Base-by-base conservation (phyloP, 2,888 invertebrate species). In the Neocrepidodera transversa region DNA sequence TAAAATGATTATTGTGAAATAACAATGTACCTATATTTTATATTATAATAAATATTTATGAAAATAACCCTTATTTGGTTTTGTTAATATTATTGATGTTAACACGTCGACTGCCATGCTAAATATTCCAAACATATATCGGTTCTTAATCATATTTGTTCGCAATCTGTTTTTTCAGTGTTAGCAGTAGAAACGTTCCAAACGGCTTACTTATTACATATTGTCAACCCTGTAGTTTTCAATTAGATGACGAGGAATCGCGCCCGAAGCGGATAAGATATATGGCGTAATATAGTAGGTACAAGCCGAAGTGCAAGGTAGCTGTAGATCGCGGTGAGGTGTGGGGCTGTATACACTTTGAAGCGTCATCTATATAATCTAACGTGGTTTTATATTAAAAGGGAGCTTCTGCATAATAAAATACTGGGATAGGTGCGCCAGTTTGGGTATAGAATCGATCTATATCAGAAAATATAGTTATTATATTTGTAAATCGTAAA, bases 341-440 rank as follows among this genome's bases (percentile, higher is more conserved):
- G 20, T 23, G 14, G 13, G 42, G 42, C n/a, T 40, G 23, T 20
- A 42, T 42, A 42, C 42, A 42, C 42, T 42, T 42, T n/a, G 16
- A 18, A 11, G 20, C 45, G 26, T 54, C 35, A 36, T 23, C 26
- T 40, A 42, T 52, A 40, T 52, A 30, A 26, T 47, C 36, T 26
- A 16, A 45, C 18, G 14, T 47, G 45, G 45, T 18, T 53, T 43
- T 23, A 54, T 54, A 54, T 45, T 54, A 45, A 54, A 54, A 45
- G 28, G 36, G 18, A 45, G 45, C 45, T 45, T 45, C 6, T 23
- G 45, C 13, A 45, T 45, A 45, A 45, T 45, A 26, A 45, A 45
- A 28, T 45, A 16, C 10, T 13, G 26, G 7, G 45, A 45, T 45
- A 45, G 10, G 10, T 45, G 26, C 13, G 28, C n/a, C 14, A 26